Evolutionary conservation across 2,888 invertebrate genomes (phyloP).

Genomic region (Athalia circularis): DNA sequence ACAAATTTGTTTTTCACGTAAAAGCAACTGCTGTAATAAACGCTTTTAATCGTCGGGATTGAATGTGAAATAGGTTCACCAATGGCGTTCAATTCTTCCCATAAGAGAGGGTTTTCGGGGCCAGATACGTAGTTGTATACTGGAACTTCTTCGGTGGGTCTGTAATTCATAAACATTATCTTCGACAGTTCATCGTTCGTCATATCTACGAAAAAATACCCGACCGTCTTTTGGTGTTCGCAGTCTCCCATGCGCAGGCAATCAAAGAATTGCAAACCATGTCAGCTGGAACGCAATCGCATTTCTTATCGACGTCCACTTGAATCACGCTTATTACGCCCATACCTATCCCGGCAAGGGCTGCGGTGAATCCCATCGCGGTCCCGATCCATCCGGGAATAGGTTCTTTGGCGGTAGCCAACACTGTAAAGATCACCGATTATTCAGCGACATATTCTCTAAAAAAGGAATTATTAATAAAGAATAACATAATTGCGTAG

Average conservation of each 20-base stretch:
- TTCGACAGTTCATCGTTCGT: background rate
- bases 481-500: background rate
- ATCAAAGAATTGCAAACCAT: conserved; percentile 71
- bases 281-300: conserved; percentile 57
- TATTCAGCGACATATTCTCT: background rate
- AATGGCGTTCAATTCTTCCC: background rate
- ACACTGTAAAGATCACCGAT: background rate
- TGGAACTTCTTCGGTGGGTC: conserved; percentile 4
- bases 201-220: background rate
- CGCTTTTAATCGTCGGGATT: conserved; percentile 76
- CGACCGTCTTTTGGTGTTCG: background rate
- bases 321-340: conserved; percentile 72
- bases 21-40: conserved; percentile 17
- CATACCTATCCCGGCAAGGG: conserved; percentile 63
- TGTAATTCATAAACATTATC: background rate
- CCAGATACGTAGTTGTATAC: conserved; percentile 35
- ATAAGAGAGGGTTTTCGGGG: conserved; percentile 18
- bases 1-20: conserved; percentile 65
- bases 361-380: conserved; percentile 73
- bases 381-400: conserved; percentile 74
- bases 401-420: conserved; percentile 67
- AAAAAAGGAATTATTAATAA: background rate
- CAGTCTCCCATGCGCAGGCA: conserved; percentile 69
- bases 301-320: conserved; percentile 52
- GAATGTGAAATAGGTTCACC: conserved; percentile 74